Conservation (phyloP, 2,797 vertebrate genomes). For the Tarsius wallacei region DNA sequence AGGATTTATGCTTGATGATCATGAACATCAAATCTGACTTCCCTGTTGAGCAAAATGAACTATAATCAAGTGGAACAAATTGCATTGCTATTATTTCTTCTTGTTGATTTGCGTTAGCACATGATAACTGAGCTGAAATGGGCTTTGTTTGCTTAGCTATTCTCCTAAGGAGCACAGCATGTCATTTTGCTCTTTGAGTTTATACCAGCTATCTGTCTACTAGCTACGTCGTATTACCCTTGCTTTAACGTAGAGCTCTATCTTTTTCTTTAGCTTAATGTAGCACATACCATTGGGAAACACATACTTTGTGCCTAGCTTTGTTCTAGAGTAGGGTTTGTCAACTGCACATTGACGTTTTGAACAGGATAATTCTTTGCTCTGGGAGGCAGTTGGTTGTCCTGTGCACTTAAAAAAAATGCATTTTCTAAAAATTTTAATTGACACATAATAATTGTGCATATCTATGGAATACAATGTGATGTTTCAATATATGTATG, state of each 20-base stretch:
- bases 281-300: accelerated
- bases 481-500: neutral
- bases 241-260: neutral
- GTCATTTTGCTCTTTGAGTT: accelerated
- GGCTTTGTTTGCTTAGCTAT: neutral
- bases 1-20: conserved; percentile 46
- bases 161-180: neutral
- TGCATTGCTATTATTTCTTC: neutral
- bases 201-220: accelerated
- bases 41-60: conserved; percentile 58
- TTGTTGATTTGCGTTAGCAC: neutral
- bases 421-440: neutral
- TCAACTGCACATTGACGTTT: neutral
- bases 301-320: neutral
- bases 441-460: too few species aligned
- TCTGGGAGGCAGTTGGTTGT: neutral
- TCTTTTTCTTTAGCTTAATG: neutral
- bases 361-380: neutral
- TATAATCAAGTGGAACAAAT: conserved; percentile 82
- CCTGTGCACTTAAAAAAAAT: neutral
- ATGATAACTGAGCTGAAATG: accelerated
- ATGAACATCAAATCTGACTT: conserved; percentile 63
- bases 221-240: accelerated
- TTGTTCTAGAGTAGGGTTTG: neutral
- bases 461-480: neutral